Conservation (phyloP, 2,113 vertebrate genomes). For the Prunella himalayana region DNA sequence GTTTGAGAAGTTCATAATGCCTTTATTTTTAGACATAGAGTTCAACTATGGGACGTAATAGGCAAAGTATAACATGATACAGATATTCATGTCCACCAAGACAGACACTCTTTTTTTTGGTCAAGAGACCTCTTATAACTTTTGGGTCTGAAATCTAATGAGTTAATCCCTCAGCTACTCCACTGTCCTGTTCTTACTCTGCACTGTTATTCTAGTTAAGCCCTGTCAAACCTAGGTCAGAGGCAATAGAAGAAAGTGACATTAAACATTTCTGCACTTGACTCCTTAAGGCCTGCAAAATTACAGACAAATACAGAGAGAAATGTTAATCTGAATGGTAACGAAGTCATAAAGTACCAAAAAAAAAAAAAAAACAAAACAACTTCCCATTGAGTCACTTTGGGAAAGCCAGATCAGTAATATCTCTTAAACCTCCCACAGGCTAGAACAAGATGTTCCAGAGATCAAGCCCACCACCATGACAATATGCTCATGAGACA, state of each 20-base stretch:
- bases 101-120: not conserved
- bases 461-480: not conserved
- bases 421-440: not conserved
- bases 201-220: not conserved
- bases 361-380: not conserved
- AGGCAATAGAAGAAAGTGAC: not conserved
- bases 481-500: not conserved
- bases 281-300: not conserved
- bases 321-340: not conserved
- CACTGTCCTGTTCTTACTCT: not conserved
- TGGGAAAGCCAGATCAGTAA: not conserved
- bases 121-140: not conserved
- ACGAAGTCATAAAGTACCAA: not conserved
- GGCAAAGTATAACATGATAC: not conserved
- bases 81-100: not conserved
- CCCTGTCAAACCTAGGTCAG: not conserved
- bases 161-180: not conserved
- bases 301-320: not conserved
- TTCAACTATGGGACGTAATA: not conserved
- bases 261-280: not conserved
- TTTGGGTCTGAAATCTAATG: not conserved
- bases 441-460: not conserved
- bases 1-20: not conserved
- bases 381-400: not conserved
- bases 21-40: not conserved